phyloP scores from a whole-genome alignment of 2,797 vertebrate species.

The Gambusia yucatana region DNA sequence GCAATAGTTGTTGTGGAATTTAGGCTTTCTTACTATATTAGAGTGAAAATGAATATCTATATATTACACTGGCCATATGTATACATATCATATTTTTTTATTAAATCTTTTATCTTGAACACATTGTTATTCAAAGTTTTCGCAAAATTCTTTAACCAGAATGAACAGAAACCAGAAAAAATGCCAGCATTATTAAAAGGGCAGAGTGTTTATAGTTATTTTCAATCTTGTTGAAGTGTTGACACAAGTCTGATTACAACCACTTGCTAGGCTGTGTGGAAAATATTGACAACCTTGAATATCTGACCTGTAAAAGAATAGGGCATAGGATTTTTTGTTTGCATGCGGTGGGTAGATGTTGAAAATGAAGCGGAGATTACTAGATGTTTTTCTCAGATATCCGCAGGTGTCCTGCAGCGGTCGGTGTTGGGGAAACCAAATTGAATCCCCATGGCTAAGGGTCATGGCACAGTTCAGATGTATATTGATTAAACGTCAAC shows the following conservation, averaged over 20 bases:
- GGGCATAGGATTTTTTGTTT: slow-evolving; percentile 58
- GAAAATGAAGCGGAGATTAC: slow-evolving; percentile 65
- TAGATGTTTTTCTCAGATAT: slow-evolving; percentile 63
- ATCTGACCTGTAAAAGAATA: slow-evolving; percentile 64
- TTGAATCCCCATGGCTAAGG: slow-evolving; percentile 79
- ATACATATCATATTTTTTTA: neutral
- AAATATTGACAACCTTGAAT: slow-evolving; percentile 45
- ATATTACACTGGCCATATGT: neutral
- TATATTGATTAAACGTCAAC: slow-evolving; percentile 94
- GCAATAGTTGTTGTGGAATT: neutral
- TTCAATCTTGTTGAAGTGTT: slow-evolving; percentile 42
- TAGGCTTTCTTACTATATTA: neutral
- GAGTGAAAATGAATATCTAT: neutral
- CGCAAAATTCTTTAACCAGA: neutral
- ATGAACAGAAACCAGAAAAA: neutral
- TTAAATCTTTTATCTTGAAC: neutral
- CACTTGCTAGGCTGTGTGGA: slow-evolving; percentile 20
- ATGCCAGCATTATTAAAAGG: neutral
- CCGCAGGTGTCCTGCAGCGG: slow-evolving; percentile 62
- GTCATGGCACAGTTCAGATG: slow-evolving; percentile 87
- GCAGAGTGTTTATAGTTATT: neutral
- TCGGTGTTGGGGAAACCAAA: slow-evolving; percentile 72
- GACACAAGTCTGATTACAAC: slow-evolving; percentile 39
- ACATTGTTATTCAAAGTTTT: neutral
- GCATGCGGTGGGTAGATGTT: slow-evolving; percentile 44